Evolutionary conservation across 1,140 invertebrate species (phyloP), one percentile per base, ranked within the genome.

Genomic region (Homalodisca vitripennis): DNA sequence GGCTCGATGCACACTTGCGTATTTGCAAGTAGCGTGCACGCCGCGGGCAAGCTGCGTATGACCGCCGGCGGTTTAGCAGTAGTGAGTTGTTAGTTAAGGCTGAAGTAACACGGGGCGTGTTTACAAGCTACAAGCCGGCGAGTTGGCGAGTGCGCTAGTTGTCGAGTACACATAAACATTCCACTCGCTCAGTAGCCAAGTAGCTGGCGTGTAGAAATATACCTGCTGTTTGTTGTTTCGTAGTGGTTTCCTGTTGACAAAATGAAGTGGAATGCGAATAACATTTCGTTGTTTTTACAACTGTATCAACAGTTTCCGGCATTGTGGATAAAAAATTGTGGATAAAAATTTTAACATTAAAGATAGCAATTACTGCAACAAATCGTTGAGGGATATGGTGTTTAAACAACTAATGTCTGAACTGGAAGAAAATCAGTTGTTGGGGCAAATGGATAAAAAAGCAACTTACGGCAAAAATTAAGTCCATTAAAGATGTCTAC

Each of bases 111-210:
- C 48, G 48, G 48, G 20, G 48, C 12, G 20, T 17, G 48, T 53
- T 53, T 53, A 53, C 48, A 53, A 53, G 48, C 48, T 53, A 53
- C 12, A 53, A 22, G 20, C 48, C 48, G 20, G 48, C 63, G 63
- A 31, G 63, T 65, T 31, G 63, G 63, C 63, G 63, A 65, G 63
- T 65, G 63, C 30, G 63, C 63, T 65, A 30, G 63, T 32, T 32
- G 63, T 65, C 30, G 63, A 65, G 63, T 65, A 65, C 63, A 65
- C 63, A 34, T 34, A n/a, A 65, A 30, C 14, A 3, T 31, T 65
- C 27, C 63, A 65, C 29, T 65, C 29, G 63, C 63, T 65, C 30
- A 65, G 26, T 65, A 31, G 63, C 13, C 63, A 32, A 65, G 17
- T 65, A 65, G 63, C 57, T 27, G 26, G 57, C 57, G n/a, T 62